phyloP scores from a whole-genome alignment of 2,113 vertebrate genomes.

The Halichoeres trimaculatus region DNA sequence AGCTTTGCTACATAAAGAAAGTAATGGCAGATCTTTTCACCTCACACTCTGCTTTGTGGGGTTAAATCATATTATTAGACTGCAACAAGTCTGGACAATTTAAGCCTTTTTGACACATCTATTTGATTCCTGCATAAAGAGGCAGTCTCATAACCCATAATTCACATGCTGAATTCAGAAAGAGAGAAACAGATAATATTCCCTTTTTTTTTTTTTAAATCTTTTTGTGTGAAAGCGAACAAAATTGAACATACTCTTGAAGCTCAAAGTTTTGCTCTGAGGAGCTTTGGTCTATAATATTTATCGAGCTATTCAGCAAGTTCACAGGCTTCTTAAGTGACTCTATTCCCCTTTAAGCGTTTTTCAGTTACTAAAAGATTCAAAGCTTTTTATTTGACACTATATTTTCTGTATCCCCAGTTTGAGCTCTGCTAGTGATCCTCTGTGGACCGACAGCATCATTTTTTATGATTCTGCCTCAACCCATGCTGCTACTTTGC shows the following conservation, averaged over 20 bases:
- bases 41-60: too few species aligned
- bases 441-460: slow-evolving; percentile 28
- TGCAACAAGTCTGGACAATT: too few species aligned
- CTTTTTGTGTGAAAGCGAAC: not conserved
- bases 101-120: not conserved
- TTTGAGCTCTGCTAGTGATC: slow-evolving; percentile 4
- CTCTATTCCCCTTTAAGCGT: not conserved
- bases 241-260: not conserved
- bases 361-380: slow-evolving; percentile 2
- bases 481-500: slow-evolving; percentile 48
- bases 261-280: not conserved
- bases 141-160: not conserved
- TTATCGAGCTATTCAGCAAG: not conserved
- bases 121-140: not conserved
- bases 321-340: slow-evolving; percentile 1
- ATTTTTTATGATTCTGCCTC: slow-evolving; percentile 41
- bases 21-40: too few species aligned
- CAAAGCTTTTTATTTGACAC: slow-evolving; percentile 8
- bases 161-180: too few species aligned
- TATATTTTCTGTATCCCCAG: not conserved
- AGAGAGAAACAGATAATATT: too few species aligned
- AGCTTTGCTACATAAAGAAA: too few species aligned
- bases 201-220: too few species aligned
- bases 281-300: not conserved
- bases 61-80: too few species aligned